phyloP scores from a whole-genome alignment of 1,140 invertebrate species.

The Aphaenogaster rudis region DNA sequence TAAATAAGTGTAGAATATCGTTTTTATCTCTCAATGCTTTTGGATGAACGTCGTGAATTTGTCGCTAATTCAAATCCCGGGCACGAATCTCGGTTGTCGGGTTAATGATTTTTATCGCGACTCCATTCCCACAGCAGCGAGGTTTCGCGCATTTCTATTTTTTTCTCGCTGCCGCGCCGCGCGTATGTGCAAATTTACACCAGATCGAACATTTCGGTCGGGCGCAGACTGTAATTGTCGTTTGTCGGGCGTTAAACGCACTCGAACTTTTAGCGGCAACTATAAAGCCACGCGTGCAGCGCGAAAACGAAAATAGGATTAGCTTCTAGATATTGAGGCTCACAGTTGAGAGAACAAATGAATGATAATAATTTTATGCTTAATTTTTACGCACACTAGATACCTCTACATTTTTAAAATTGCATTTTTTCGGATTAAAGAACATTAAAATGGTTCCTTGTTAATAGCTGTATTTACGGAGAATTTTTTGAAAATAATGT shows the following conservation, averaged over 20 bases:
- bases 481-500: neutral
- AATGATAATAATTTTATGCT: neutral
- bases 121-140: conserved; percentile 24
- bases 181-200: conserved; percentile 45
- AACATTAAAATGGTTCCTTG: neutral
- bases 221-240: conserved; percentile 42
- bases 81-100: conserved; percentile 20
- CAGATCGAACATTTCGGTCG: conserved; percentile 41
- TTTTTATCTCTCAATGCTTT: conserved; percentile 21
- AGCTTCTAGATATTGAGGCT: conserved; percentile 7
- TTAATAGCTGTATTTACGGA: neutral
- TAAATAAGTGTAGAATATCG: neutral
- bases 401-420: conserved; percentile 4
- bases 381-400: neutral
- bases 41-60: neutral
- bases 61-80: conserved; percentile 32
- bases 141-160: conserved; percentile 33
- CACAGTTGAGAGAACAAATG: neutral
- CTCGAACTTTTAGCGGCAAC: conserved; percentile 38
- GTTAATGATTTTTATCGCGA: conserved; percentile 61
- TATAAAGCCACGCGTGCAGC: conserved; percentile 25
- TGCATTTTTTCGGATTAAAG: neutral
- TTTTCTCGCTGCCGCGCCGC: neutral
- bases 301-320: conserved; percentile 50
- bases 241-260: conserved; percentile 52